A percentile compares a stretch with the other conserved stretches of the same genome.
These are phyloP conservation scores for Hyla sarda DNA, from an alignment of 2,113 vertebrate genomes.

Conservation along the genomic window DNA sequence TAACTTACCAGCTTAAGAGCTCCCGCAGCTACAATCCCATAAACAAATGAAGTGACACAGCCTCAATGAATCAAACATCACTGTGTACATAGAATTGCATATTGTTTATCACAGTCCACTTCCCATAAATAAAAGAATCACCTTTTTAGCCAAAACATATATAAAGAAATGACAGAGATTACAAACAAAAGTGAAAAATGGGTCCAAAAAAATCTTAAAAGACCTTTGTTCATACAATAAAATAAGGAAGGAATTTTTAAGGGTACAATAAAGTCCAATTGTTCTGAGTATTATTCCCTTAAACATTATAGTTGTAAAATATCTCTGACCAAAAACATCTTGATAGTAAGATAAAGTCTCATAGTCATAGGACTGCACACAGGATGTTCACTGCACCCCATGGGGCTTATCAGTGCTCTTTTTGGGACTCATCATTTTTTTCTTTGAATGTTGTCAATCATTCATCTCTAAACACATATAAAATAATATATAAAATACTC, in stretches of 20 bases:
- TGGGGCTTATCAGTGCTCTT: too few relatives aligned
- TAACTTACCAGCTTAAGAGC: slow-evolving; percentile 77
- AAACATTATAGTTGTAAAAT: not conserved
- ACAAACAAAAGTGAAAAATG: slow-evolving; percentile 80
- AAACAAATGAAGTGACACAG: slow-evolving; percentile 85
- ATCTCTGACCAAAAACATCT: not conserved
- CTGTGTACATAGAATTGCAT: slow-evolving; percentile 74
- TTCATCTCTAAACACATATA: too few relatives aligned
- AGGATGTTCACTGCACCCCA: too few relatives aligned
- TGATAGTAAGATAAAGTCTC: not conserved
- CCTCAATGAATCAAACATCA: slow-evolving; percentile 83
- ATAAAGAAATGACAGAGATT: slow-evolving; percentile 80
- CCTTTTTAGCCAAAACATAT: slow-evolving; percentile 76
- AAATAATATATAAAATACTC: too few relatives aligned
- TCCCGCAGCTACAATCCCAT: slow-evolving; percentile 74
- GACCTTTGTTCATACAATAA: slow-evolving; percentile 3
- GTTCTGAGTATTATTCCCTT: not conserved
- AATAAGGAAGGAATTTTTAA: not conserved
- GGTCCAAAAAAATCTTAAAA: not conserved
- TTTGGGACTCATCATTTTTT: too few relatives aligned
- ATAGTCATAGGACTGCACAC: not conserved
- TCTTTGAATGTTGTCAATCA: too few relatives aligned
- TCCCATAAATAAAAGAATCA: slow-evolving; percentile 79
- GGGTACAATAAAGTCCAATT: not conserved
- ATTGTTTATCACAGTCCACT: slow-evolving; percentile 82